phyloP scores from a whole-genome alignment of 2,888 invertebrate genomes.

The Andrena chrysosceles region DNA sequence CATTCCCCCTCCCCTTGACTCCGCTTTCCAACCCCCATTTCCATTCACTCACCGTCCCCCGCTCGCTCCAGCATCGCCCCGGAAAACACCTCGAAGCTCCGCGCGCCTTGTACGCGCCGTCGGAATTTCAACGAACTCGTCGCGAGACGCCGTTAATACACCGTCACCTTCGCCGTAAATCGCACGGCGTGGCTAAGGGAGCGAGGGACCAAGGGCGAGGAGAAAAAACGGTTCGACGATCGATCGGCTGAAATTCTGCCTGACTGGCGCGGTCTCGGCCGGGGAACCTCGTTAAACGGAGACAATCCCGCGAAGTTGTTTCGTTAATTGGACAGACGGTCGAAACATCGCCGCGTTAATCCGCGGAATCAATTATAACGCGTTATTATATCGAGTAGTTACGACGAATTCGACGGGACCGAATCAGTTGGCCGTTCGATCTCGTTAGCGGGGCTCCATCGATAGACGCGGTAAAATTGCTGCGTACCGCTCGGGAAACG shows the following conservation, averaged over 20 bases:
- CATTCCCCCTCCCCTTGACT: not conserved
- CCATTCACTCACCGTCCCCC: conserved; percentile 41
- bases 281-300: conserved; percentile 46
- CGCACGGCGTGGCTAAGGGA: not conserved
- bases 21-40: conserved; percentile 27
- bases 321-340: conserved; percentile 46
- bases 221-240: not conserved
- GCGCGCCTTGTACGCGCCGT: conserved; percentile 12
- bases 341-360: conserved; percentile 31
- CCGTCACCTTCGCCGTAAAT: conserved; percentile 11
- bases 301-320: conserved; percentile 45
- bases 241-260: conserved; percentile 20
- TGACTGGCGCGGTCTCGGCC: conserved; percentile 1
- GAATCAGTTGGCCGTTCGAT: not conserved
- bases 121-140: conserved; percentile 29
- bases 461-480: not conserved
- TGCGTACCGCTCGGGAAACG: not conserved
- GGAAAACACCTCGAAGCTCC: conserved; percentile 26
- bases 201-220: not conserved
- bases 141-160: conserved; percentile 31
- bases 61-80: conserved; percentile 22
- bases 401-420: not conserved
- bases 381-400: conserved; percentile 29
- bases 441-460: conserved; percentile 7
- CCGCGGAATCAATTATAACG: conserved; percentile 45